These are phyloP conservation scores for Crotalus adamanteus DNA, from an alignment of 2,797 vertebrate genomes.

Conservation along the genomic window DNA sequence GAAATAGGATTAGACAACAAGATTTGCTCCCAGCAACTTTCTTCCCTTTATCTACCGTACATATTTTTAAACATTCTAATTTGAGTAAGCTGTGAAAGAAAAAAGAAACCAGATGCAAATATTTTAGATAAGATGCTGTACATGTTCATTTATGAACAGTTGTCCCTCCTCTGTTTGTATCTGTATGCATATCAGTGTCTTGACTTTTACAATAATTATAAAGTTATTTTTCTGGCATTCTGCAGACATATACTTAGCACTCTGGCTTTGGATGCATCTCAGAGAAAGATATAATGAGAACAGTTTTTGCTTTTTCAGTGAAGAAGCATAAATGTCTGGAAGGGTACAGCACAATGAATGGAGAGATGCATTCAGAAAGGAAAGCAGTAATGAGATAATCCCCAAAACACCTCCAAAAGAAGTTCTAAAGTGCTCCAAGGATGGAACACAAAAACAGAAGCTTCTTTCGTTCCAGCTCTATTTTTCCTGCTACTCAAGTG, in stretches of 20 bases:
- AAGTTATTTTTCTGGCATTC: not conserved
- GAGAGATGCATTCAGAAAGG: not conserved
- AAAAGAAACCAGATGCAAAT: not conserved
- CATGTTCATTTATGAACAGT: not conserved
- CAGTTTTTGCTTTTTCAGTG: not conserved
- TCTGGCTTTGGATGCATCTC: not conserved
- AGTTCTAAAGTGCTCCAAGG: not conserved
- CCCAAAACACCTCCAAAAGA: not conserved
- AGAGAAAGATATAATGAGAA: not conserved
- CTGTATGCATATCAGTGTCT: not conserved
- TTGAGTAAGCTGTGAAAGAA: not conserved
- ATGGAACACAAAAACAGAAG: not conserved
- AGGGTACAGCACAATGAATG: not conserved
- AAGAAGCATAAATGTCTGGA: not conserved
- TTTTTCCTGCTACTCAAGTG: not conserved
- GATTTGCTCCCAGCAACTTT: not conserved
- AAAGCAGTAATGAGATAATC: not conserved
- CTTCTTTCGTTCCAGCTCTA: not conserved
- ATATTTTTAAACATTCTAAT: not conserved
- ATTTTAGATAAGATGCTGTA: not conserved
- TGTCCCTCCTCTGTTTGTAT: not conserved
- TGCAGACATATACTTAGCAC: not conserved
- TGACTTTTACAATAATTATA: not conserved
- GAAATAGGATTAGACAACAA: not conserved
- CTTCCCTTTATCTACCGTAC: not conserved